A percentile compares a stretch with the other conserved stretches of the same genome.
Evolutionary conservation across 2,797 vertebrate genomes (phyloP).

Genomic region (Hippopotamyrus pictus): DNA sequence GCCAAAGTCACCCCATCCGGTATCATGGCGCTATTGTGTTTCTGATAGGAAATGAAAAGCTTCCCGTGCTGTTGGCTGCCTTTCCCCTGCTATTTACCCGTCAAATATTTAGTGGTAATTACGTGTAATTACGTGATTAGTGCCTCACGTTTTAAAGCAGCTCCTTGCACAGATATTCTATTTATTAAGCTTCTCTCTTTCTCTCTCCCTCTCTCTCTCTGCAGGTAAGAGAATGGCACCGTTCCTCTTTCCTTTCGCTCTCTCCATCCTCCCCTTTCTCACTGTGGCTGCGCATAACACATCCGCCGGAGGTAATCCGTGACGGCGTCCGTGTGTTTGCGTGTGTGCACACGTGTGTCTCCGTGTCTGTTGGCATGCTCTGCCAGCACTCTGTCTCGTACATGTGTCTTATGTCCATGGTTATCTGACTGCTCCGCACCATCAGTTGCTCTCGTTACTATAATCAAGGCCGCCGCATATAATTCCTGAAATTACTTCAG

Average conservation of each 20-base stretch:
- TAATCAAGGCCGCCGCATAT: neutral
- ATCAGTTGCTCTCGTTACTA: neutral
- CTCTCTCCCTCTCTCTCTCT: constrained; percentile 15
- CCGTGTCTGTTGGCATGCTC: neutral
- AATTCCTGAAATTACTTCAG: neutral
- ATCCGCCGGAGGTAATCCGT: constrained; percentile 53
- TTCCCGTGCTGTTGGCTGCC: neutral
- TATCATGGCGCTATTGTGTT: neutral
- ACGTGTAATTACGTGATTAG: neutral
- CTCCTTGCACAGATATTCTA: neutral
- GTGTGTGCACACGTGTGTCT: neutral
- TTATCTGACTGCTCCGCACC: neutral
- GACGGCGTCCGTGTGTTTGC: constrained; percentile 20
- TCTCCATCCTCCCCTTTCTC: constrained; percentile 35
- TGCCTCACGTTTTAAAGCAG: neutral
- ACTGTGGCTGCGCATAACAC: constrained; percentile 47
- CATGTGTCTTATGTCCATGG: neutral
- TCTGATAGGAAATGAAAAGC: neutral
- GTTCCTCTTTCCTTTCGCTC: constrained; percentile 37
- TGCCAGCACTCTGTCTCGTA: neutral
- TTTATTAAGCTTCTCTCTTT: neutral
- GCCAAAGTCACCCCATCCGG: neutral
- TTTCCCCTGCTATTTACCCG: neutral
- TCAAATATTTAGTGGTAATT: neutral
- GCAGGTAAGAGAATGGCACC: constrained; percentile 52